Evolutionary conservation across 2,888 invertebrate genomes (phyloP).

Genomic region (Pseudanteris insignis): DNA sequence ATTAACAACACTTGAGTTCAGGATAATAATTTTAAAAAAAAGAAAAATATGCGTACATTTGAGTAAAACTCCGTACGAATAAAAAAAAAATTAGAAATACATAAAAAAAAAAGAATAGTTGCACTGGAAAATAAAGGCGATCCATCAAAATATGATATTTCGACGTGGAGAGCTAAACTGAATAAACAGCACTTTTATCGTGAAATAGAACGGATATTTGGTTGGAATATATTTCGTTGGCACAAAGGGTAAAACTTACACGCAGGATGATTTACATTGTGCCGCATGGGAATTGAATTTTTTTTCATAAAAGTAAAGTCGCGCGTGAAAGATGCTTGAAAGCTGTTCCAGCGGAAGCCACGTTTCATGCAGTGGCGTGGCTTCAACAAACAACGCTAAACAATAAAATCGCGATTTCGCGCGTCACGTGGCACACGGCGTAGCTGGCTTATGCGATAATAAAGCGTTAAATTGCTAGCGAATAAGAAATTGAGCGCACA

Average conservation of each 20-base stretch:
- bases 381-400: slow-evolving; percentile 10
- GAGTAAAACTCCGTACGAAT: too few species aligned
- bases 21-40: too few species aligned
- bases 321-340: slow-evolving; percentile 16
- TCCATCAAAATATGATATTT: slow-evolving; percentile 23
- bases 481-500: slow-evolving; percentile 19
- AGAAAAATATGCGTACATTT: too few species aligned
- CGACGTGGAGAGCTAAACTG: slow-evolving; percentile 7
- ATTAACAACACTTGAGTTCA: too few species aligned
- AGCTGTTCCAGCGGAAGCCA: slow-evolving; percentile 5
- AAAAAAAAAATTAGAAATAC: too few species aligned
- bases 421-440: not conserved
- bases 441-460: slow-evolving; percentile 12
- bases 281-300: slow-evolving; percentile 24
- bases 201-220: slow-evolving; percentile 7
- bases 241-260: slow-evolving; percentile 11
- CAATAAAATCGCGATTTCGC: slow-evolving; percentile 16
- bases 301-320: slow-evolving; percentile 13
- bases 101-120: too few species aligned
- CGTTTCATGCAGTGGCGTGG: too few species aligned
- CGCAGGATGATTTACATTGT: slow-evolving; percentile 18
- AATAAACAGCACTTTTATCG: slow-evolving; percentile 1
- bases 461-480: slow-evolving; percentile 7
- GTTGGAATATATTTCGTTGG: slow-evolving; percentile 11
- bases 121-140: too few species aligned